Conservation (phyloP, 2,888 invertebrate species). For the Autographa pulchrina region DNA sequence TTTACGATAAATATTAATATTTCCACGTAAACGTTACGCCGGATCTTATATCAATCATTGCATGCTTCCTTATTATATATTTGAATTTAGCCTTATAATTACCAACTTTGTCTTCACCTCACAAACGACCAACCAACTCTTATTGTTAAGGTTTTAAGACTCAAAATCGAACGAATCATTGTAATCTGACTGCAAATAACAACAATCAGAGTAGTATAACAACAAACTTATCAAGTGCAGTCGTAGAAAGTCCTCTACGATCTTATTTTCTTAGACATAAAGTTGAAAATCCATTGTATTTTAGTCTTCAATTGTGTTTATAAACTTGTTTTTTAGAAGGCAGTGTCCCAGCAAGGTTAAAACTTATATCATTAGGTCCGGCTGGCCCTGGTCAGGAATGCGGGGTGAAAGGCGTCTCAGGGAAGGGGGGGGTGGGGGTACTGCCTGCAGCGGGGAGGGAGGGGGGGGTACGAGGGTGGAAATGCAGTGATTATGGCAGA, state of each 20-base stretch:
- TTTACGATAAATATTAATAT: not conserved
- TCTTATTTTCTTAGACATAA: constrained; percentile 9
- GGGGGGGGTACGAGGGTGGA: not conserved
- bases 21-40: constrained; percentile 30
- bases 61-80: constrained; percentile 49
- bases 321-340: constrained; percentile 34
- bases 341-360: constrained; percentile 64
- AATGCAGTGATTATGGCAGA: constrained; percentile 20
- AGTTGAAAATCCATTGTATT: constrained; percentile 22
- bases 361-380: constrained; percentile 71
- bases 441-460: not conserved
- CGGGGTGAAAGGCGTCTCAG: constrained; percentile 69
- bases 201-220: constrained; percentile 9
- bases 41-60: constrained; percentile 48
- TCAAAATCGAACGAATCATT: constrained; percentile 11
- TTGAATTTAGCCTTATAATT: constrained; percentile 21
- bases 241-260: not conserved
- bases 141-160: not conserved
- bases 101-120: constrained; percentile 13
- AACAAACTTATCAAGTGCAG: not conserved
- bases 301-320: not conserved
- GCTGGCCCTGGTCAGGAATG: constrained; percentile 77
- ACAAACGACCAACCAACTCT: constrained; percentile 18
- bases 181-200: not conserved
- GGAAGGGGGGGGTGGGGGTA: constrained; percentile 26